phyloP scores from a whole-genome alignment of 2,888 invertebrate species.

The Caenorhabditis afra region DNA sequence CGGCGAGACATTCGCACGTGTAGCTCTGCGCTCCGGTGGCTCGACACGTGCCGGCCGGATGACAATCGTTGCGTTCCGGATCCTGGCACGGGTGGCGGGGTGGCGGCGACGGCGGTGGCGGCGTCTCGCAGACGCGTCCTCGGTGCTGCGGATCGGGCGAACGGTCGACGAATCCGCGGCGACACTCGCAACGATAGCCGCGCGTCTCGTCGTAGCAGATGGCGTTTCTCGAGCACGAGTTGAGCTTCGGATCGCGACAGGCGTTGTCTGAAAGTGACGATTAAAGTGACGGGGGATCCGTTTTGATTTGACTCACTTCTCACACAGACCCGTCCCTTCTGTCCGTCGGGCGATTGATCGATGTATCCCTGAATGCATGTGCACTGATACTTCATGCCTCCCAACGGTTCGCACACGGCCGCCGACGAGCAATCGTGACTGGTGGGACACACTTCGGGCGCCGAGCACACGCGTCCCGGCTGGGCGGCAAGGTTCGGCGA shows the following conservation, averaged over 20 bases:
- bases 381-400: constrained; percentile 79
- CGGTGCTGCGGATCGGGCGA: constrained; percentile 71
- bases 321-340: constrained; percentile 77
- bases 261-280: constrained; percentile 76
- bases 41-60: constrained; percentile 77
- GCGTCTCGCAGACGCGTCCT: constrained; percentile 79
- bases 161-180: constrained; percentile 76
- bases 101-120: constrained; percentile 75
- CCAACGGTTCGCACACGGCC: constrained; percentile 80
- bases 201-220: constrained; percentile 77
- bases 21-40: constrained; percentile 77
- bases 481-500: constrained; percentile 79
- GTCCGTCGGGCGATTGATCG: constrained; percentile 76
- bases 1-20: constrained; percentile 79
- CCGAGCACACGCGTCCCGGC: constrained; percentile 79
- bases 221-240: constrained; percentile 80
- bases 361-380: constrained; percentile 80
- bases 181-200: constrained; percentile 80
- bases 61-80: constrained; percentile 79
- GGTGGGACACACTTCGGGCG: constrained; percentile 80
- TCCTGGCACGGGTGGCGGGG: constrained; percentile 80
- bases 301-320: constrained; percentile 72
- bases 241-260: constrained; percentile 79
- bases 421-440: constrained; percentile 80
- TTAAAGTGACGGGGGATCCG: no score